Percentiles rank a stretch among this genome's conserved stretches.
These are phyloP conservation scores for Microcebus lehilahytsara DNA, from an alignment of 2,113 vertebrate genomes.

Conservation along the genomic window DNA sequence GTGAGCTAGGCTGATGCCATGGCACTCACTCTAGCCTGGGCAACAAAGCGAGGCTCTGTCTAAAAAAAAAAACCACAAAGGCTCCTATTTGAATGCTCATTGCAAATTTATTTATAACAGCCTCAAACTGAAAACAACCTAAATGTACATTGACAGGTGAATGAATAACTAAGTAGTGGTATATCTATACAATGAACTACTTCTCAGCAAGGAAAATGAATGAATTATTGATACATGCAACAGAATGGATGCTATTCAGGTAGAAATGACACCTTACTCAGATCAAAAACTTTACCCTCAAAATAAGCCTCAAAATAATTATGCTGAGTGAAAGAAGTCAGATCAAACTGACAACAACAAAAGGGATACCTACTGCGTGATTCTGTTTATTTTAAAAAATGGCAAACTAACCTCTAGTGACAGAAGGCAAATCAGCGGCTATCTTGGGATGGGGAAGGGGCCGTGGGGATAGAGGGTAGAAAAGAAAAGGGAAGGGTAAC, in stretches of 20 bases:
- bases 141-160: neutral
- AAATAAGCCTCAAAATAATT: constrained; percentile 29
- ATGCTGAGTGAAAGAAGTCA: neutral
- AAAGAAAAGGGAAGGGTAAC: neutral
- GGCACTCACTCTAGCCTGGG: no score
- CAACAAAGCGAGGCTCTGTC: no score
- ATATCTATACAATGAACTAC: neutral
- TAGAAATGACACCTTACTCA: neutral
- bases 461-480: rapidly evolving
- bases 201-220: neutral
- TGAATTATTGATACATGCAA: neutral
- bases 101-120: neutral
- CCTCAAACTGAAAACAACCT: neutral
- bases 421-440: neutral
- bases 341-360: neutral
- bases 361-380: neutral
- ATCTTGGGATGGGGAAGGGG: neutral
- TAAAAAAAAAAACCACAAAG: neutral
- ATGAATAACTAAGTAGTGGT: neutral
- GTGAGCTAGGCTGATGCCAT: no score
- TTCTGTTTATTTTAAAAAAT: neutral
- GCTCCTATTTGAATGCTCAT: neutral
- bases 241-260: neutral
- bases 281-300: neutral
- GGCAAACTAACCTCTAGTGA: neutral